Percentiles rank a stretch among this genome's conserved stretches.
These are phyloP conservation scores for Lycocerus yunnanus DNA, from an alignment of 2,888 invertebrate genomes.

Conservation along the genomic window DNA sequence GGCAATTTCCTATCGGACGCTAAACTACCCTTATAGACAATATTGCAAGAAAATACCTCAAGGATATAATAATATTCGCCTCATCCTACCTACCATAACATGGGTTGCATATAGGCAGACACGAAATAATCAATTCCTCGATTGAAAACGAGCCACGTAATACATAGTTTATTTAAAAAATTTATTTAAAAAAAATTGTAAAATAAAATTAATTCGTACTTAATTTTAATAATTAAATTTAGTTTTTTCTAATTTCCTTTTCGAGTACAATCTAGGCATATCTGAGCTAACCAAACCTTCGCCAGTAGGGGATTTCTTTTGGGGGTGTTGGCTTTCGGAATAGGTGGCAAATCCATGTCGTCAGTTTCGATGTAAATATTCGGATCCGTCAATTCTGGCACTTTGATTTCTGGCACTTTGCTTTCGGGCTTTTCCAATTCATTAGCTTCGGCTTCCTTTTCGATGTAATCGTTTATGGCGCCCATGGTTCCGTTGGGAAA, in stretches of 20 bases:
- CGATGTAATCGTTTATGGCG: constrained; percentile 10
- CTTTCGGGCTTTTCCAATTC: not conserved
- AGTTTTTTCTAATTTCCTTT: constrained; percentile 10
- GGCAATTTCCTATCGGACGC: constrained; percentile 51
- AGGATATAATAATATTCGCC: not conserved
- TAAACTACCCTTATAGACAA: constrained; percentile 18
- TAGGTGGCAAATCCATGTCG: not conserved
- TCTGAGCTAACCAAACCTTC: constrained; percentile 34
- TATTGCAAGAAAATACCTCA: constrained; percentile 8
- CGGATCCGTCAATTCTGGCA: not conserved
- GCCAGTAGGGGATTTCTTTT: constrained; percentile 43
- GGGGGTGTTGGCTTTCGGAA: not conserved
- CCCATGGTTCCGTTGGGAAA: constrained; percentile 42
- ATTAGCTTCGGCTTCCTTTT: not conserved
- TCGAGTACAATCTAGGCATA: constrained; percentile 16
- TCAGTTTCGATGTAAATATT: not conserved
- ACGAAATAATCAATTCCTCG: no score
- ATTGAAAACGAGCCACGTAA: not conserved
- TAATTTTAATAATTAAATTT: constrained; percentile 19
- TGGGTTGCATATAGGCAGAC: no score
- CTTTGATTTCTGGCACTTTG: not conserved
- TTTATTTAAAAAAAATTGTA: not conserved
- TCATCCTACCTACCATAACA: not conserved
- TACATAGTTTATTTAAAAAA: not conserved
- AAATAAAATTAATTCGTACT: not conserved